A percentile compares a stretch with the other conserved stretches of the same genome.
Conservation (phyloP, 2,113 vertebrate species). For the Mohoua ochrocephala region DNA sequence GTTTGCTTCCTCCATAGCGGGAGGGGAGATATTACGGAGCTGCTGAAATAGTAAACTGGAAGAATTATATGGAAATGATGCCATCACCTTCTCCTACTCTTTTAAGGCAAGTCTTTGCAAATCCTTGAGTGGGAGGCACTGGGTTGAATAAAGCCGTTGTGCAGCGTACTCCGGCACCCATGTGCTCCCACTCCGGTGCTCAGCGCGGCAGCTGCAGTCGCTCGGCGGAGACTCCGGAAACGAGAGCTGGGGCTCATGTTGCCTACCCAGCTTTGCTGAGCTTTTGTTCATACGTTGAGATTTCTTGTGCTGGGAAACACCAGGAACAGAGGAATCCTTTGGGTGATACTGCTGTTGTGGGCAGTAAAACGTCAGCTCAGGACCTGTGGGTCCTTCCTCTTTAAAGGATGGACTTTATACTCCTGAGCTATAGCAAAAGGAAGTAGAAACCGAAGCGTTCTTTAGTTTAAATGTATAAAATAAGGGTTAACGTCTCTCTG, state of each 20-base stretch:
- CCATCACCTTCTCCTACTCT: conserved; percentile 36
- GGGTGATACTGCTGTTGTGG: not conserved
- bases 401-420: not conserved
- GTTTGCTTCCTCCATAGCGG: not conserved
- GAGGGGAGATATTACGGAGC: not conserved
- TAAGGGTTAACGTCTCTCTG: not conserved
- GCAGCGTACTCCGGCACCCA: not conserved
- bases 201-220: not conserved
- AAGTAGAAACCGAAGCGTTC: not conserved
- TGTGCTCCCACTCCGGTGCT: not conserved
- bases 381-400: not conserved
- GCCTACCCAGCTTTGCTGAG: not conserved
- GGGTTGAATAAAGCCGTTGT: not conserved
- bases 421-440: not conserved
- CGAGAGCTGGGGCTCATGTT: not conserved
- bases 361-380: not conserved
- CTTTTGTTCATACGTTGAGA: not conserved
- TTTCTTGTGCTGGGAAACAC: not conserved
- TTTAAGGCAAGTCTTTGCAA: conserved; percentile 7
- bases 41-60: conserved; percentile 27
- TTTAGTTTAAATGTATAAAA: not conserved
- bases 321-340: not conserved
- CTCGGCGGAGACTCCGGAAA: not conserved
- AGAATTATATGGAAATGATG: conserved; percentile 14
- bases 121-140: conserved; percentile 21